A percentile compares a stretch with the other conserved stretches of the same genome.
These are phyloP conservation scores for Philonicus albiceps DNA, from an alignment of 2,888 invertebrate genomes.

Conservation along the genomic window DNA sequence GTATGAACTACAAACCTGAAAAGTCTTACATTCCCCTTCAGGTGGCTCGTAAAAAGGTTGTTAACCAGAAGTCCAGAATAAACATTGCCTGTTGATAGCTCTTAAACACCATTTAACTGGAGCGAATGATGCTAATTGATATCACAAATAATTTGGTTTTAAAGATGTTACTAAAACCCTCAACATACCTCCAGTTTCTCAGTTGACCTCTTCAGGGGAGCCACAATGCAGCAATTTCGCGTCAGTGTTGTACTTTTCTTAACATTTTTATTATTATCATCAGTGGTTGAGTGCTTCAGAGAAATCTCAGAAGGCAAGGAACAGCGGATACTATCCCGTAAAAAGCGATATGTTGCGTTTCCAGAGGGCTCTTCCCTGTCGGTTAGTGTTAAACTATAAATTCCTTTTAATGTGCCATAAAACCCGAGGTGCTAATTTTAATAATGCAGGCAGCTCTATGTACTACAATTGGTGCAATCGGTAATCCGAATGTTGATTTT, in stretches of 20 bases:
- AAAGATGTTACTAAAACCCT: not conserved
- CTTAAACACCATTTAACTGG: not conserved
- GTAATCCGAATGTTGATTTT: constrained; percentile 68
- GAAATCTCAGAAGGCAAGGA: not conserved
- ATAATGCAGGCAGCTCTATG: constrained; percentile 66
- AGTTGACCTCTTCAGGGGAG: not conserved
- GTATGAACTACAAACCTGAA: not conserved
- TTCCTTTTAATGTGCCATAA: not conserved
- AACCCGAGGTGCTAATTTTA: not conserved
- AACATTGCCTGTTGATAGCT: not conserved
- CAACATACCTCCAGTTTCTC: not conserved
- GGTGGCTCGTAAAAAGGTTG: not conserved
- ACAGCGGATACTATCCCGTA: constrained; percentile 51
- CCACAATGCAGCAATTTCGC: not conserved
- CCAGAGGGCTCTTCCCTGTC: constrained; percentile 68
- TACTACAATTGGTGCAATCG: constrained; percentile 68
- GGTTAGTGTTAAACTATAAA: constrained; percentile 58
- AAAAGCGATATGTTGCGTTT: constrained; percentile 66
- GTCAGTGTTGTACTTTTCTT: not conserved
- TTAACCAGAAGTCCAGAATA: not conserved
- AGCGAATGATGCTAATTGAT: not conserved
- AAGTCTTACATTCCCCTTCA: not conserved
- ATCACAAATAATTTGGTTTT: not conserved
- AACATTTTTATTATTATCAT: not conserved
- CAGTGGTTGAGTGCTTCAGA: not conserved